phyloP scores from a whole-genome alignment of 2,888 invertebrate species.

The Falcaria lacertinaria region DNA sequence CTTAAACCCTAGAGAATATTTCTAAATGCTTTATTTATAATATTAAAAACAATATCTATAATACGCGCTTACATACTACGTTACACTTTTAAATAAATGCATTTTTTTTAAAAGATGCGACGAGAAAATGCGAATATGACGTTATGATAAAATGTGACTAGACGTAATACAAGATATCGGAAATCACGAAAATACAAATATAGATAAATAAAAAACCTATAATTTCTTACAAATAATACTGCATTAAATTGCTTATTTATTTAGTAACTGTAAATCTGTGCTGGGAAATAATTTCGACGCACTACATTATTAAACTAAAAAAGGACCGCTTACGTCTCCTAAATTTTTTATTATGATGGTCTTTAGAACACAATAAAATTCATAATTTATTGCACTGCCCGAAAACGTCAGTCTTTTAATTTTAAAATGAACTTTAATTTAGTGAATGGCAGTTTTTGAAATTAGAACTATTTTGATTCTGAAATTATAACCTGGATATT shows the following conservation, averaged over 20 bases:
- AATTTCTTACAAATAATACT: too few relatives aligned
- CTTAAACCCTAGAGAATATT: slow-evolving; percentile 25
- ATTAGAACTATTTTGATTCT: too few relatives aligned
- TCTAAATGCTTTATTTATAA: slow-evolving; percentile 23
- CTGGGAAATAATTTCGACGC: too few relatives aligned
- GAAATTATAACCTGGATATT: too few relatives aligned
- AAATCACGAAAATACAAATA: too few relatives aligned
- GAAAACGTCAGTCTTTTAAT: slow-evolving; percentile 61
- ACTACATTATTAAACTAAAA: not conserved
- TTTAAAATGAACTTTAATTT: slow-evolving; percentile 7
- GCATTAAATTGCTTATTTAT: too few relatives aligned
- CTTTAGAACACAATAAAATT: slow-evolving; percentile 9
- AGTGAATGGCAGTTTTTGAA: too few relatives aligned
- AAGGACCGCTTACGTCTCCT: too few relatives aligned
- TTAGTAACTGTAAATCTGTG: too few relatives aligned
- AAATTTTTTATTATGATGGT: too few relatives aligned
- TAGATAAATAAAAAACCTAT: too few relatives aligned
- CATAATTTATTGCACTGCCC: slow-evolving; percentile 69
- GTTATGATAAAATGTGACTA: not conserved
- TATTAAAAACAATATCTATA: slow-evolving; percentile 21
- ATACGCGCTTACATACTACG: slow-evolving; percentile 4
- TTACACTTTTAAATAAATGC: slow-evolving; percentile 1
- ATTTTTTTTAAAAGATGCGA: not conserved
- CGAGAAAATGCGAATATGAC: too few relatives aligned
- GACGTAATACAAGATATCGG: not conserved